Conservation (phyloP, 2,113 vertebrate species). For the Ciconia maguari region DNA sequence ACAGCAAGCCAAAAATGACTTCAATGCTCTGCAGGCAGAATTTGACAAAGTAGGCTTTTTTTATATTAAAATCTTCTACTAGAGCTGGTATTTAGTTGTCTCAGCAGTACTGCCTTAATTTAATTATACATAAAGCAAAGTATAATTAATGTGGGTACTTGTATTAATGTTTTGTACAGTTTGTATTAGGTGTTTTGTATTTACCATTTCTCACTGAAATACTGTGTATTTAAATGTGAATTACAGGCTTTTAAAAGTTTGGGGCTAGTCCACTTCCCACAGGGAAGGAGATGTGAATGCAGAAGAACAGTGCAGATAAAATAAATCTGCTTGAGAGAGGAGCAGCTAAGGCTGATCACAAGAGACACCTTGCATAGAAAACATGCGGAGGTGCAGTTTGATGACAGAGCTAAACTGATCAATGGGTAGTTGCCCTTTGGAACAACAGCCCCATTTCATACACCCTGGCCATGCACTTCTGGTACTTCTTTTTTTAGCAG, state of each 20-base stretch:
- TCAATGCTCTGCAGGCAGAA: conserved; percentile 77
- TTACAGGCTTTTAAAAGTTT: neutral
- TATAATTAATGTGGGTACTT: neutral
- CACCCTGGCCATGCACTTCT: neutral
- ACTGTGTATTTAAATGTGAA: neutral
- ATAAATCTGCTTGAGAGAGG: neutral
- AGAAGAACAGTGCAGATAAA: neutral
- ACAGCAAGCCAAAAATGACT: conserved; percentile 84
- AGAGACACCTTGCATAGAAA: neutral
- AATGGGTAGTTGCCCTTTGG: neutral
- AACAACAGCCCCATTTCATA: neutral
- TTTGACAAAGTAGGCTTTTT: conserved; percentile 80
- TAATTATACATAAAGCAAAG: neutral
- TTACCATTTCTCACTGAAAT: neutral
- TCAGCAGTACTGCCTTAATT: neutral
- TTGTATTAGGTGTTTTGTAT: neutral
- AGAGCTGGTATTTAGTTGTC: neutral
- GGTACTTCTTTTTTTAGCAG: neutral
- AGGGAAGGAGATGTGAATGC: neutral
- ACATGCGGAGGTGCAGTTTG: neutral
- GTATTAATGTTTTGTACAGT: neutral
- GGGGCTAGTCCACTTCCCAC: neutral
- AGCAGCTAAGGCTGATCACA: neutral
- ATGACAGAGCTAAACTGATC: neutral
- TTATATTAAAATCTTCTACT: neutral